Evolutionary conservation across 2,113 vertebrate species (phyloP).

Genomic region (Butastur rufipennis): DNA sequence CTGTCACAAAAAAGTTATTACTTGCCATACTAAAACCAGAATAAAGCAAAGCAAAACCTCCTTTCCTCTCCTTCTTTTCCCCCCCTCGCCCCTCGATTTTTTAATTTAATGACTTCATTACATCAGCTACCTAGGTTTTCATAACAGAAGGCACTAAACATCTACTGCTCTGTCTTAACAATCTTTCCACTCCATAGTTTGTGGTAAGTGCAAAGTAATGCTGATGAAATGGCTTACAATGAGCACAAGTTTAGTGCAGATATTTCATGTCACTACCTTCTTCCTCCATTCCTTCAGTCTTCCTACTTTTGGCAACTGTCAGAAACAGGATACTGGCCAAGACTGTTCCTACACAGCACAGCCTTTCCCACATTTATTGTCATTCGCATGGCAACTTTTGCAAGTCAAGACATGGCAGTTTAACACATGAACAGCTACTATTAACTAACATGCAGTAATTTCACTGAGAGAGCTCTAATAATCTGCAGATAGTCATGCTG

Average conservation of each 20-base stretch:
- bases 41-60: neutral
- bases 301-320: neutral
- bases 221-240: neutral
- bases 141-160: neutral
- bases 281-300: neutral
- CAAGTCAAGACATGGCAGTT: accelerated
- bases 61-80: neutral
- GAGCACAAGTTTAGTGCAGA: accelerated
- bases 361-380: neutral
- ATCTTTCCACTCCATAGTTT: too few species aligned
- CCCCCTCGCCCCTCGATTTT: accelerated
- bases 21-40: neutral
- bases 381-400: neutral
- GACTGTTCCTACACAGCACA: neutral
- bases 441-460: neutral
- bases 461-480: neutral
- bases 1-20: neutral
- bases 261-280: neutral
- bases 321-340: neutral
- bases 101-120: neutral
- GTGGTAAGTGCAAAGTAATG: neutral
- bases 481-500: neutral
- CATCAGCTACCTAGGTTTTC: neutral
- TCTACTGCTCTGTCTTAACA: neutral
- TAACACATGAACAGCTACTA: neutral